Evolutionary conservation across 2,888 invertebrate genomes (phyloP), one percentile per base, ranked within the genome.

Genomic region (Pterostichus niger): DNA sequence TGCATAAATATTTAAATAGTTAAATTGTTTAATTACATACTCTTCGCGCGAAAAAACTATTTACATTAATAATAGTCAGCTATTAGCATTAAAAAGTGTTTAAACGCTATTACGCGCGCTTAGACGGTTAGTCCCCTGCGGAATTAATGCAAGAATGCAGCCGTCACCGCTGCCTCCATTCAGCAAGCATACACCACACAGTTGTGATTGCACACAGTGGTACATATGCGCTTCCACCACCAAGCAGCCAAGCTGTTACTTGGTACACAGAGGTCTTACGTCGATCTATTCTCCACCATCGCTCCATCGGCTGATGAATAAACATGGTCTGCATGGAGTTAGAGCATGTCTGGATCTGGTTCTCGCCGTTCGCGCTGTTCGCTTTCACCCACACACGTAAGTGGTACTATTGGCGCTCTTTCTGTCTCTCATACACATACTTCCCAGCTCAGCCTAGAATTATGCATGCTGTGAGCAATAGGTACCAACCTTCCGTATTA

Each of bases 401-500:
- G 13, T 13, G 56, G 56, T 17, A 15, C 17, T 56, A 2, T n/a
- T 52, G 64, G 13, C 35, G 40, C 64, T 40, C 73, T 46, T 46
- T 44, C 35, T 75, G 33, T 31, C 52, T 49, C 33, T 24, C 52
- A 52, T 24, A 71, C 11, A 15, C 9, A 9, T 24, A 61, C 33
- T 10, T 31, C 31, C 71, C 35, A 5, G 35, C 76, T 49, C 31
- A 31, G 35, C 11, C 64, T 13, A 33, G 54, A 88, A 89, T 89
- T 89, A 89, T 89, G 89, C 89, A 89, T 86, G 88, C 88, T 35
- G 35, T 61, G 61, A 61, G 33, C 61, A 61, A 6, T 40, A 86
- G 24, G 24, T 24, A 24, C 87, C 87, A 86, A 87, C 88, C 86
- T 87, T 87, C 87, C 87, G 87, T 88, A 89, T 89, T 89, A 88